These are phyloP conservation scores for Psilopogon haemacephalus DNA, from an alignment of 2,113 vertebrate species.

Conservation along the genomic window DNA sequence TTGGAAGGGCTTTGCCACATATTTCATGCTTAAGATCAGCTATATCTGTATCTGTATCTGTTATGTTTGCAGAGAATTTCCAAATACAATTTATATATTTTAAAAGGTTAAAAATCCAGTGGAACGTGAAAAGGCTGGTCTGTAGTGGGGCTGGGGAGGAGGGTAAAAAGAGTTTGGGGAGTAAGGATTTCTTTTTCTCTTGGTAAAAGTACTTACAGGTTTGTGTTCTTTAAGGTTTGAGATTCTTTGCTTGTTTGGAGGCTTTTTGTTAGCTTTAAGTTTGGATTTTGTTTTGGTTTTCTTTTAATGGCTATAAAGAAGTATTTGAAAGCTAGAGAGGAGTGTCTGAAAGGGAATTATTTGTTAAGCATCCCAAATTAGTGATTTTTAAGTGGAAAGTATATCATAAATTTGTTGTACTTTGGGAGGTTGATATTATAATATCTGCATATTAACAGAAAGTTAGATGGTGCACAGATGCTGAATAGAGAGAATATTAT, in stretches of 20 bases:
- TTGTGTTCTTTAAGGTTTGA: background rate
- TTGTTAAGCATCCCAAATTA: background rate
- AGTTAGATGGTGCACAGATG: background rate
- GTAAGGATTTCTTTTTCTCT: background rate
- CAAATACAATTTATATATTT: background rate
- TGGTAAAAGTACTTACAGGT: background rate
- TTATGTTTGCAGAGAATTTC: background rate
- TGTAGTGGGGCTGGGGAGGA: background rate
- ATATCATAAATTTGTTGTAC: background rate
- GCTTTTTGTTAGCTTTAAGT: background rate
- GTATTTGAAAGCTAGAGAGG: background rate
- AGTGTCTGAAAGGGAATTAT: background rate
- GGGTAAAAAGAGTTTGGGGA: background rate
- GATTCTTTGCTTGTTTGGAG: background rate
- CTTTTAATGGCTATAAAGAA: background rate
- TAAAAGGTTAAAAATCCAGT: background rate
- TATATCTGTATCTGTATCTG: rapidly evolving
- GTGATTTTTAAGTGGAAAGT: background rate
- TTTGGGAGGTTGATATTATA: background rate
- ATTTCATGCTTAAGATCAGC: background rate
- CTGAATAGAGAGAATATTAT: background rate
- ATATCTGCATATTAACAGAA: background rate
- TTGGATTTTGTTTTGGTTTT: background rate
- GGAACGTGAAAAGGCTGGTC: background rate
- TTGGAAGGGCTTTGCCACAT: background rate